Evolutionary conservation across 2,113 vertebrate genomes (phyloP).

Genomic region (Nothobranchius furzeri): DNA sequence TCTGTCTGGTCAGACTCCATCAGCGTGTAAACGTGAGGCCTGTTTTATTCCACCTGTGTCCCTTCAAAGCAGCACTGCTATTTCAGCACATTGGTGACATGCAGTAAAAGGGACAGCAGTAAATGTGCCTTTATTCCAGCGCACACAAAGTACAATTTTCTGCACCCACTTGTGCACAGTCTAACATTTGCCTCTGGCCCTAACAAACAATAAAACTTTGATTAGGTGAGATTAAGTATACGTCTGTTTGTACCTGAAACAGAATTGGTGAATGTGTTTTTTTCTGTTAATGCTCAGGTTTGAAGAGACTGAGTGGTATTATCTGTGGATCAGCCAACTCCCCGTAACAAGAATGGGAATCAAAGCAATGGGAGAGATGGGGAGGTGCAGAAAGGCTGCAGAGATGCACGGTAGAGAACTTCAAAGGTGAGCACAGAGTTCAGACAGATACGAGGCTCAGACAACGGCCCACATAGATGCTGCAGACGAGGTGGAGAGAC

Average conservation of each 20-base stretch:
- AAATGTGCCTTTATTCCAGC: slow-evolving; percentile 16
- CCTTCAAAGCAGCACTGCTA: slow-evolving; percentile 44
- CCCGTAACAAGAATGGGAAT: slow-evolving; percentile 55
- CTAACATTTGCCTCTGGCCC: neutral
- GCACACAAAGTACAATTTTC: slow-evolving; percentile 18
- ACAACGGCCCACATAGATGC: slow-evolving; percentile 53
- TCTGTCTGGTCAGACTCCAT: slow-evolving; percentile 48
- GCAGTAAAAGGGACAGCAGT: slow-evolving; percentile 49
- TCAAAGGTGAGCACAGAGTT: slow-evolving; percentile 69
- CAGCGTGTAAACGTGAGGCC: slow-evolving; percentile 43
- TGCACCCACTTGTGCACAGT: neutral
- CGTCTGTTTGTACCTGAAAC: slow-evolving; percentile 14
- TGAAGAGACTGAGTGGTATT: slow-evolving; percentile 36
- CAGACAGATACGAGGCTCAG: slow-evolving; percentile 65
- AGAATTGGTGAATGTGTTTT: slow-evolving; percentile 2
- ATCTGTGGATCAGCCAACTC: slow-evolving; percentile 58
- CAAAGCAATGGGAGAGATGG: slow-evolving; percentile 48
- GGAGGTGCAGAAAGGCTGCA: slow-evolving; percentile 27
- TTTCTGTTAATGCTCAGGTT: slow-evolving; percentile 1
- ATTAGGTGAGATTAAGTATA: neutral
- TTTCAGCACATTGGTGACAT: slow-evolving; percentile 62
- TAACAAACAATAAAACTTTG: slow-evolving; percentile 1
- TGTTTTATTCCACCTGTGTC: slow-evolving; percentile 45
- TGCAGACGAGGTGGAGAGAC: slow-evolving; percentile 27
- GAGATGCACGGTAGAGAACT: slow-evolving; percentile 55